Percentiles rank a stretch among this genome's conserved stretches.
Evolutionary conservation across 2,113 vertebrate species (phyloP).

Genomic region (Prolemur simus): DNA sequence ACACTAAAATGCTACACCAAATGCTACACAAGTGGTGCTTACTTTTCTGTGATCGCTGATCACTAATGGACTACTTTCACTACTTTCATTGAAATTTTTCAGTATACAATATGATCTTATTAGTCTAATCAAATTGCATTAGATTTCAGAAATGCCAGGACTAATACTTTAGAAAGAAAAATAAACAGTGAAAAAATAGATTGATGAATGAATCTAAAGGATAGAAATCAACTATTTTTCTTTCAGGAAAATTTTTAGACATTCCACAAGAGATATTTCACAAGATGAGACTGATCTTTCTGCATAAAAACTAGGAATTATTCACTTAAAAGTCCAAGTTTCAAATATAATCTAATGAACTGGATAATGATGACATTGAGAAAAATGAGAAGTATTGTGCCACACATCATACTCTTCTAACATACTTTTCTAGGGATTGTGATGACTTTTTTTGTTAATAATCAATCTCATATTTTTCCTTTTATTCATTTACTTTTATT

Average conservation of each 20-base stretch:
- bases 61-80: not conserved
- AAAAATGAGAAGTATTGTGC: not conserved
- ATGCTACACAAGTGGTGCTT: not conserved
- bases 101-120: not conserved
- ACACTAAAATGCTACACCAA: not conserved
- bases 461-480: not conserved
- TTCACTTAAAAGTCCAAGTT: not conserved
- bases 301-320: not conserved
- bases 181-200: not conserved
- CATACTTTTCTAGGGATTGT: not conserved
- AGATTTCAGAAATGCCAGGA: not conserved
- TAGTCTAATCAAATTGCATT: not conserved
- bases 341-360: not conserved
- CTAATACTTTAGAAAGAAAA: not conserved
- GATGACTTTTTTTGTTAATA: not conserved
- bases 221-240: not conserved
- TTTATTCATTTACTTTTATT: not conserved
- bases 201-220: not conserved
- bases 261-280: not conserved
- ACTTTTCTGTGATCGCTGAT: no score
- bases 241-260: not conserved
- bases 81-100: not conserved
- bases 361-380: not conserved
- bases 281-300: not conserved
- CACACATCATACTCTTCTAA: not conserved